phyloP scores from a whole-genome alignment of 1,140 invertebrate genomes.

The Lithobius niger region DNA sequence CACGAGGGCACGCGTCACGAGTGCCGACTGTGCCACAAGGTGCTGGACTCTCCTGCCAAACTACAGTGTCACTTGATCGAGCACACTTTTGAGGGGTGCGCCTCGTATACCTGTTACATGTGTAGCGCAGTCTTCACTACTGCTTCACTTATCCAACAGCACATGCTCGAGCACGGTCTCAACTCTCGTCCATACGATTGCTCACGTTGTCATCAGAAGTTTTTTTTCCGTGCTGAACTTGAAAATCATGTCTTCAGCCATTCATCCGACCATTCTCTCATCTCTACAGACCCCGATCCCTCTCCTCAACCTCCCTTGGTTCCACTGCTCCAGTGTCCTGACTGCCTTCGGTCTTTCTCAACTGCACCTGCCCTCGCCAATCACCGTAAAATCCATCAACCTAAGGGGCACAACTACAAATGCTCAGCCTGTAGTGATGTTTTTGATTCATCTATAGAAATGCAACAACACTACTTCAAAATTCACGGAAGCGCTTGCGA shows the following conservation, averaged over 20 bases:
- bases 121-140: constrained; percentile 76
- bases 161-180: constrained; percentile 68
- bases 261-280: too few relatives aligned
- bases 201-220: constrained; percentile 60
- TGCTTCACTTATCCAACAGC: constrained; percentile 58
- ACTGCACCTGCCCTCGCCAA: constrained; percentile 20
- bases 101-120: constrained; percentile 69
- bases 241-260: constrained; percentile 65
- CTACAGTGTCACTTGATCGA: constrained; percentile 84
- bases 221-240: constrained; percentile 81
- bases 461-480: constrained; percentile 30
- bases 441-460: constrained; percentile 14
- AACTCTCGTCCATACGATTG: constrained; percentile 70
- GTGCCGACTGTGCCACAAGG: constrained; percentile 58
- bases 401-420: constrained; percentile 17
- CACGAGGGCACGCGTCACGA: constrained; percentile 43
- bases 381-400: constrained; percentile 20
- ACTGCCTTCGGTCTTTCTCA: constrained; percentile 18
- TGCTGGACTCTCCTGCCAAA: constrained; percentile 53
- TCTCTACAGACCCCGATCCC: background rate
- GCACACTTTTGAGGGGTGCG: constrained; percentile 72
- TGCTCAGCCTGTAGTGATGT: constrained; percentile 25
- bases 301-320: too few relatives aligned
- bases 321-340: constrained; percentile 21
- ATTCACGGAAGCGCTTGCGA: constrained; percentile 20